These are phyloP conservation scores for Papilio glaucus DNA, from an alignment of 1,140 invertebrate species.

Conservation along the genomic window DNA sequence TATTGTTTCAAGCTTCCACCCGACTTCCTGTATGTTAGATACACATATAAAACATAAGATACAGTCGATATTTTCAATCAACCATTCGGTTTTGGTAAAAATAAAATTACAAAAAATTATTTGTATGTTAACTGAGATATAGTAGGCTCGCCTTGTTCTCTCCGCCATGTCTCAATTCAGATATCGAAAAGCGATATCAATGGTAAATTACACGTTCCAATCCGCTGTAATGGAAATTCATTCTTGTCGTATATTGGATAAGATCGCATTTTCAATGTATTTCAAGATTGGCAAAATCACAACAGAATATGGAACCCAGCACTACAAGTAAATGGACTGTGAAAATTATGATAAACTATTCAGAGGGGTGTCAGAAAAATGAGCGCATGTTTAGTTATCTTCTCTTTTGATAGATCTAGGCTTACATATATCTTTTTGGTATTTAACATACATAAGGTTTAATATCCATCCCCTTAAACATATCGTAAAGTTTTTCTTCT, in stretches of 20 bases:
- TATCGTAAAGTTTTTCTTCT: too few species aligned
- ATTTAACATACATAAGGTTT: too few species aligned
- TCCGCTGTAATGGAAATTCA: neutral
- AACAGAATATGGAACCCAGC: conserved; percentile 11
- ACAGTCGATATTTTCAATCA: too few species aligned
- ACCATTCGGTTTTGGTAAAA: too few species aligned
- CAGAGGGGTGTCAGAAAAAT: conserved; percentile 3
- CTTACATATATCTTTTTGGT: too few species aligned
- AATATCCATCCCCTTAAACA: too few species aligned
- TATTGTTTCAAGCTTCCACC: conserved; percentile 1
- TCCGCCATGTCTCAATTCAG: conserved; percentile 12
- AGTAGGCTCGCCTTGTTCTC: neutral
- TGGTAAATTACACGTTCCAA: conserved; percentile 5
- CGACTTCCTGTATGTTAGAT: neutral
- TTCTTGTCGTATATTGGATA: neutral
- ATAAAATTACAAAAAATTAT: conserved; percentile 1
- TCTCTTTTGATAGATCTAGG: too few species aligned
- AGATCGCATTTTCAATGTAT: neutral
- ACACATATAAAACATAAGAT: too few species aligned
- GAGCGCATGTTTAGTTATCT: too few species aligned
- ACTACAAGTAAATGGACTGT: conserved; percentile 19
- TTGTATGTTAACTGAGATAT: neutral
- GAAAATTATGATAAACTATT: conserved; percentile 19
- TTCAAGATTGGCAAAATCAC: neutral
- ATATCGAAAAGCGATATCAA: conserved; percentile 12